phyloP scores from a whole-genome alignment of 2,113 vertebrate genomes.

The Guaruba guarouba region DNA sequence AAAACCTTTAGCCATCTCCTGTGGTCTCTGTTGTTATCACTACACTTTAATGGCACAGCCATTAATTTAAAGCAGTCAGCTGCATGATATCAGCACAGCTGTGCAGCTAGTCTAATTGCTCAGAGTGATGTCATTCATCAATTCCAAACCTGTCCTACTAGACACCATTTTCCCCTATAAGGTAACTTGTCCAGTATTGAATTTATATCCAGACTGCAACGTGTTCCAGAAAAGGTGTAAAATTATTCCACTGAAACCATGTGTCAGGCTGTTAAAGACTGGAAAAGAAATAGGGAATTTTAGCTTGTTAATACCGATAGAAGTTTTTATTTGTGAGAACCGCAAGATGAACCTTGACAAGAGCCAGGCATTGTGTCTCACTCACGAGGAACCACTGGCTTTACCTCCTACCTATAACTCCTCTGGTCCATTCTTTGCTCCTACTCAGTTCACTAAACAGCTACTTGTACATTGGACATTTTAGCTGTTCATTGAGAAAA shows the following conservation, averaged over 20 bases:
- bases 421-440: background rate
- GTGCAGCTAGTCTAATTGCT: background rate
- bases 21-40: background rate
- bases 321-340: background rate
- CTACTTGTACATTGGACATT: background rate
- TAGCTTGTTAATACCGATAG: background rate
- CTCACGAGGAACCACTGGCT: background rate
- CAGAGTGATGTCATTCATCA: background rate
- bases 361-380: background rate
- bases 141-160: background rate
- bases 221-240: background rate
- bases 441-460: background rate
- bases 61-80: background rate
- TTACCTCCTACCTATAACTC: background rate
- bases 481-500: background rate
- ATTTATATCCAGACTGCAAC: background rate
- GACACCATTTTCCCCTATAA: background rate
- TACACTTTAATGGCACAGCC: background rate
- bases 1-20: background rate
- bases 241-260: background rate
- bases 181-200: background rate
- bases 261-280: background rate
- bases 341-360: background rate
- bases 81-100: slow-evolving; percentile 28
- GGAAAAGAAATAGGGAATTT: background rate